Evolutionary conservation across 2,888 invertebrate genomes (phyloP), one percentile per base, ranked within the genome.

Genomic region (Tuberolachnus salignus): DNA sequence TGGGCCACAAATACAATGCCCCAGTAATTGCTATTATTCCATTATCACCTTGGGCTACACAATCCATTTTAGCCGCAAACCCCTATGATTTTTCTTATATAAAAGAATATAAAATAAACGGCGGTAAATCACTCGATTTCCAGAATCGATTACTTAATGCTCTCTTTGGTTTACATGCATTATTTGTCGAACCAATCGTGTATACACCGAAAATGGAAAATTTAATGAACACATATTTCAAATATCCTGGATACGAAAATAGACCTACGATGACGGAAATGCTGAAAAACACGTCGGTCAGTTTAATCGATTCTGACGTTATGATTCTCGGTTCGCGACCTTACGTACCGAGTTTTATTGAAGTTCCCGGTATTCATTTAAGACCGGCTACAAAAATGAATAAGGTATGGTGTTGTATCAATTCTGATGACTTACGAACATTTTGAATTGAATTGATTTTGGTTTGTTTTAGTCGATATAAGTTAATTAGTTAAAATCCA

Each of bases 281-380:
- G 55, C 74, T 82, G 21, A 66, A 44, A 23, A 82, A 82, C 19
- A 81, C 82, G 4, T 81, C 83, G 0, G 42, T 84, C n/a, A 69
- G 83, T 4, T 75, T 84, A 21, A 80, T 83, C 42, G 84, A 85
- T 81, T 82, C 82, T 0, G 84, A 84, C 80, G 82, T 83, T 67
- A 82, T 81, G 42, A 61, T 84, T 0, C 81, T 80, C 26, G 78
- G 80, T 16, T 82, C 83, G 2, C 74, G 82, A 49, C 83, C 84
- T 4, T 80, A 82, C 0, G 74, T 83, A 11, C 84, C 84, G 9
- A 83, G 83, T 67, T 81, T 84, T 13, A 80, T 84, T 21, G 83
- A 83, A 63, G 83, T 84, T 4, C 84, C 84, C 14, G 84, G 84
- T 42, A 82, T 84, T 82, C 84, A 84, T 74, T 82, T 84, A 63